These are phyloP conservation scores for Sitophilus oryzae DNA, from an alignment of 1,140 invertebrate species.

Conservation along the genomic window DNA sequence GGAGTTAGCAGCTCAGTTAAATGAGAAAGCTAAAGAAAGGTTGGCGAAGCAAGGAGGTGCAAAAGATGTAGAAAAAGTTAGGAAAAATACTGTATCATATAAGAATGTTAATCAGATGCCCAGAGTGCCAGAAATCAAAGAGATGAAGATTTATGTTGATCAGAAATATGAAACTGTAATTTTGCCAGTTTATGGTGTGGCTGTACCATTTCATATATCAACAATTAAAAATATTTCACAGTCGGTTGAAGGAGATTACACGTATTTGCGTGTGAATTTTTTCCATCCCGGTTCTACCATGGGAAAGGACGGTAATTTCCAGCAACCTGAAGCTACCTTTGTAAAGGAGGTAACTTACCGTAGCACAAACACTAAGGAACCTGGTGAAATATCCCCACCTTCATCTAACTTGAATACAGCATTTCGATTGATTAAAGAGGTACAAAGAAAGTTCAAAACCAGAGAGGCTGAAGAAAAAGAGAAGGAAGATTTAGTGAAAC, in stretches of 20 bases:
- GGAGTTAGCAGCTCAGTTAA: constrained; percentile 84
- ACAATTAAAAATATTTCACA: constrained; percentile 99
- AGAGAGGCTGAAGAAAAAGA: constrained; percentile 97
- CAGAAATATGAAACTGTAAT: constrained; percentile 97
- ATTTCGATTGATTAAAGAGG: constrained; percentile 96
- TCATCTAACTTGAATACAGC: constrained; percentile 95
- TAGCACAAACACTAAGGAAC: constrained; percentile 96
- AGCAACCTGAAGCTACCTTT: constrained; percentile 93
- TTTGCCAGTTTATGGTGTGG: constrained; percentile 90
- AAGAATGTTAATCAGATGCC: constrained; percentile 90
- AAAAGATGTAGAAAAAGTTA: constrained; percentile 83
- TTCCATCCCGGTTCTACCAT: constrained; percentile 96
- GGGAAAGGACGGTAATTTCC: constrained; percentile 85
- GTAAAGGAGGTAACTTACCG: constrained; percentile 99
- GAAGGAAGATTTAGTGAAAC: constrained; percentile 97
- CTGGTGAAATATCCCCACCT: constrained; percentile 90
- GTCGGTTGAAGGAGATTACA: constrained; percentile 98
- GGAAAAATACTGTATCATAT: constrained; percentile 94
- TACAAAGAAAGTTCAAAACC: constrained; percentile 98
- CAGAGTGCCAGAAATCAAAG: constrained; percentile 85
- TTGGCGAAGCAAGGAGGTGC: constrained; percentile 80
- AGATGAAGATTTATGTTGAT: constrained; percentile 94
- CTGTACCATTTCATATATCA: constrained; percentile 97
- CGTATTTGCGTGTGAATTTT: constrained; percentile 97
- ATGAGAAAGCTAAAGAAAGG: constrained; percentile 87